Evolutionary conservation across 1,140 invertebrate genomes (phyloP).

Genomic region (Camponotus pennsylvanicus): DNA sequence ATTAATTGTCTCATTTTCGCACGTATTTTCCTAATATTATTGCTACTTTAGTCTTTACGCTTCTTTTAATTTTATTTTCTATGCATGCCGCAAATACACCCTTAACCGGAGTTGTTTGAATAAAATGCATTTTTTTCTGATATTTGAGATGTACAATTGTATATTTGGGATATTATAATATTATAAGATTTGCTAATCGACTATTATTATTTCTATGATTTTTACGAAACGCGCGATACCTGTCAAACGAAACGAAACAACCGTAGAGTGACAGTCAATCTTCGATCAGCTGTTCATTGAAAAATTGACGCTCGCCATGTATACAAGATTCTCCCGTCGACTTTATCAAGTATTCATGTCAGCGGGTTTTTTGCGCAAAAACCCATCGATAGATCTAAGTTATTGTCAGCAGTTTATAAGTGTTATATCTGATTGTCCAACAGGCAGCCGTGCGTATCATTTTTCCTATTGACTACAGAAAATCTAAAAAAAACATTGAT

Average conservation of each 20-base stretch:
- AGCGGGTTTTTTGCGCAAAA: neutral
- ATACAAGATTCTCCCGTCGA: neutral
- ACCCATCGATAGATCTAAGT: neutral
- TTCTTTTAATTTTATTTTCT: no score
- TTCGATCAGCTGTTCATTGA: neutral
- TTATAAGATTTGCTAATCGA: no score
- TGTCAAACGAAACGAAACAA: no score
- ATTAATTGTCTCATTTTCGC: no score
- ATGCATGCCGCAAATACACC: no score
- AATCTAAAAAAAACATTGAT: neutral
- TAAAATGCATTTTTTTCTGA: neutral
- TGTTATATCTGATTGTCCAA: neutral
- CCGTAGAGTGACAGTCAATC: no score
- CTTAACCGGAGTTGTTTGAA: no score
- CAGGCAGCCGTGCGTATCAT: neutral
- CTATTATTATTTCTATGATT: no score
- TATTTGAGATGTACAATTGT: neutral
- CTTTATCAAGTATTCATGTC: neutral
- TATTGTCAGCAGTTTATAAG: neutral
- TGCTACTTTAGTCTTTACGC: no score
- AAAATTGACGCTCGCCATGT: conserved; percentile 9
- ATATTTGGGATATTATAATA: no score
- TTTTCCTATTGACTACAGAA: neutral
- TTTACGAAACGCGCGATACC: no score
- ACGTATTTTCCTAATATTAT: no score